Evolutionary conservation across 2,113 vertebrate species (phyloP).

Genomic region (Theristicus caerulescens): DNA sequence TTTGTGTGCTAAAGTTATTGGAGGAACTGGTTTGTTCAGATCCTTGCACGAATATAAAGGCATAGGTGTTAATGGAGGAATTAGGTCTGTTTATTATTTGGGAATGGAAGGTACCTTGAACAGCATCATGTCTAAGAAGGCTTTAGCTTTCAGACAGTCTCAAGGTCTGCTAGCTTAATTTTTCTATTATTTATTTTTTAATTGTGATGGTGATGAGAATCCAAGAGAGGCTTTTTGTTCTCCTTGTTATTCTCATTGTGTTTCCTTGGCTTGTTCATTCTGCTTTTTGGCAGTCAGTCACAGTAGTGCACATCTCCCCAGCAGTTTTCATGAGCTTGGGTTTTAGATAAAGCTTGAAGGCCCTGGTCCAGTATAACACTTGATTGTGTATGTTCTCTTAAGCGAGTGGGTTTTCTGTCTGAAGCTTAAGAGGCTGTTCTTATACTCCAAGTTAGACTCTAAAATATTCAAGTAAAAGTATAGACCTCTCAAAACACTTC

Average conservation of each 20-base stretch:
- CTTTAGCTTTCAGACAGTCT: not conserved
- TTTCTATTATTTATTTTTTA: not conserved
- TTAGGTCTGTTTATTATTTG: not conserved
- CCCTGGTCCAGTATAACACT: not conserved
- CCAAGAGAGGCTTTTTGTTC: not conserved
- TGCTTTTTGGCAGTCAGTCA: not conserved
- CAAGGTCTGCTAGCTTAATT: not conserved
- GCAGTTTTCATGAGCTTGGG: not conserved
- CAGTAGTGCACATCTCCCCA: not conserved
- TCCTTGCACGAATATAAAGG: not conserved
- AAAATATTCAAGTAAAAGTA: not conserved
- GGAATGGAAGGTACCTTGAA: not conserved
- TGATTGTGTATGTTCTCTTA: not conserved
- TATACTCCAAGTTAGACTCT: not conserved
- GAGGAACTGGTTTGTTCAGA: not conserved
- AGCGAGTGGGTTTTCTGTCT: not conserved
- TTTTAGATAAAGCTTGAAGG: not conserved
- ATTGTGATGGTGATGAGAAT: not conserved
- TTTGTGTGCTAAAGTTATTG: not conserved
- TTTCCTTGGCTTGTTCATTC: not conserved
- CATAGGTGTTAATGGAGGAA: not conserved
- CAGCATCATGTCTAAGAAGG: rapidly evolving
- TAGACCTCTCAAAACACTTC: not conserved
- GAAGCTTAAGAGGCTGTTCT: not conserved
- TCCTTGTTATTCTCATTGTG: not conserved